A percentile compares a stretch with the other conserved stretches of the same genome.
phyloP scores from a whole-genome alignment of 1,140 invertebrate genomes.

The Pantala flavescens region DNA sequence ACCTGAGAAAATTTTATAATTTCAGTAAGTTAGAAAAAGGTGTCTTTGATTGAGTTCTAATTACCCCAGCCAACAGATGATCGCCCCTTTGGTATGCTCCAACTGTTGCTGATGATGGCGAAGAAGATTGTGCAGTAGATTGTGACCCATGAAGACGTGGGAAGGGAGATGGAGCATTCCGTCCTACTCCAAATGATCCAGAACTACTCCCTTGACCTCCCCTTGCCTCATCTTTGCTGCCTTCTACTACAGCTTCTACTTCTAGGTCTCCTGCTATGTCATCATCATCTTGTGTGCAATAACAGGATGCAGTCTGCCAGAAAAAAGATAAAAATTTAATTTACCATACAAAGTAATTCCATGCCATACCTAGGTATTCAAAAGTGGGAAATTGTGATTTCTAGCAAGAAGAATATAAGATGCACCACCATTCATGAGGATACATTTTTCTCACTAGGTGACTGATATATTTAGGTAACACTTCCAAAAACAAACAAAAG shows the following conservation, averaged over 20 bases:
- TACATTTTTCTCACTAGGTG: too few species aligned
- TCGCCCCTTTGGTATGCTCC: neutral
- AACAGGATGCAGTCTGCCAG: slow-evolving; percentile 40
- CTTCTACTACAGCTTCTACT: slow-evolving; percentile 25
- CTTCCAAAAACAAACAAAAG: too few species aligned
- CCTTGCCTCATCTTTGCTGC: slow-evolving; percentile 22
- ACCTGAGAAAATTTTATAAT: too few species aligned
- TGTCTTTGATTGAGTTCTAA: neutral
- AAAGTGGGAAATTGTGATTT: too few species aligned
- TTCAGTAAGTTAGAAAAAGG: too few species aligned
- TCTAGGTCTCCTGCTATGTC: slow-evolving; percentile 28
- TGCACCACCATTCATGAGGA: too few species aligned
- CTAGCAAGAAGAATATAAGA: too few species aligned
- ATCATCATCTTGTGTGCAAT: slow-evolving; percentile 36
- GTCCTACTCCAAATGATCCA: neutral
- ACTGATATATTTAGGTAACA: too few species aligned
- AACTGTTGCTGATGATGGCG: neutral
- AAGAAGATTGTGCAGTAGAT: neutral
- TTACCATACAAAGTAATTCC: slow-evolving; percentile 22
- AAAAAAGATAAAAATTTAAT: slow-evolving; percentile 13
- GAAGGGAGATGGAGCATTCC: neutral
- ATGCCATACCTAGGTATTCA: too few species aligned
- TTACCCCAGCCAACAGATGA: neutral
- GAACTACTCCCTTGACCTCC: slow-evolving; percentile 17
- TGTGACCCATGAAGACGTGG: neutral